Conservation (phyloP, 1,140 invertebrate species). For the Mesaphorura yosii region DNA sequence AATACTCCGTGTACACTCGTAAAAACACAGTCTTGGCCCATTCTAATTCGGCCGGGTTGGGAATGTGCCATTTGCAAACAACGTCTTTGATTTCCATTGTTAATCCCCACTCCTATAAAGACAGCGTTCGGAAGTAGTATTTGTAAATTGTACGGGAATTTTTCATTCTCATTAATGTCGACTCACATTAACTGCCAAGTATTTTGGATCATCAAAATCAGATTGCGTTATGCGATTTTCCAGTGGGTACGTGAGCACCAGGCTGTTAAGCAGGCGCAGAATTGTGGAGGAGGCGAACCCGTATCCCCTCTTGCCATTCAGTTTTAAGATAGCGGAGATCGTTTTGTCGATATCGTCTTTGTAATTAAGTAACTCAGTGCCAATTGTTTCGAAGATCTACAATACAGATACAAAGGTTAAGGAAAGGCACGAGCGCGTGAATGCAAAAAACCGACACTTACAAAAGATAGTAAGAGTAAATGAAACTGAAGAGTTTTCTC, state of each 20-base stretch:
- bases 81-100: slow-evolving; percentile 51
- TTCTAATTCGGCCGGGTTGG: slow-evolving; percentile 36
- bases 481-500: slow-evolving; percentile 69
- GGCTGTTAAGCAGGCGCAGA: slow-evolving; percentile 43
- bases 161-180: no score
- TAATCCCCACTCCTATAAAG: slow-evolving; percentile 65
- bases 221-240: slow-evolving; percentile 51
- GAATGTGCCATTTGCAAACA: slow-evolving; percentile 64
- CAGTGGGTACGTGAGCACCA: slow-evolving; percentile 49
- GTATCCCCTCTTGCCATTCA: slow-evolving; percentile 83
- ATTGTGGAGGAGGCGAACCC: slow-evolving; percentile 33
- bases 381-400: slow-evolving; percentile 25
- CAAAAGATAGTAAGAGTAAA: slow-evolving; percentile 59
- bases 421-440: neutral
- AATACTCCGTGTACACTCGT: slow-evolving; percentile 1
- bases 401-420: neutral
- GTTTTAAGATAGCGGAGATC: slow-evolving; percentile 56
- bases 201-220: slow-evolving; percentile 53
- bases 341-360: slow-evolving; percentile 19
- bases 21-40: neutral
- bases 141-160: neutral
- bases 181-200: slow-evolving; percentile 54
- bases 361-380: slow-evolving; percentile 23
- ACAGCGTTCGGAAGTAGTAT: neutral
- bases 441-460: slow-evolving; percentile 33